phyloP scores from a whole-genome alignment of 2,888 invertebrate species.

The Sarcophaga carnaria region DNA sequence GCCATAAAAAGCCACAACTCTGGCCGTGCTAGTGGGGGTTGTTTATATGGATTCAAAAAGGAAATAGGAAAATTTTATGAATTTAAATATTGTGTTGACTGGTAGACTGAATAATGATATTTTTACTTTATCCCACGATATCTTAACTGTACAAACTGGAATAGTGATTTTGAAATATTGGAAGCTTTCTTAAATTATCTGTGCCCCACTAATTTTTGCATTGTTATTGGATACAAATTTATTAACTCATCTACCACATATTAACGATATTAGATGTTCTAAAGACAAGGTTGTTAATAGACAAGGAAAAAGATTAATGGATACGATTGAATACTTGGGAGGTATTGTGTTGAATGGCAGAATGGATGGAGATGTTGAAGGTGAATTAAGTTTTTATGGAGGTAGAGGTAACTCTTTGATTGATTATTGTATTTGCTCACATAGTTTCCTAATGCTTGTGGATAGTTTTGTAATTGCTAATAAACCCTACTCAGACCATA shows the following conservation, averaged over 20 bases:
- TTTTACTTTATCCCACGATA: not conserved
- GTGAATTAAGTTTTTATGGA: constrained; percentile 32
- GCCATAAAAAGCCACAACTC: too few relatives aligned
- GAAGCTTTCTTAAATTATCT: constrained; percentile 7
- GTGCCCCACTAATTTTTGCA: constrained; percentile 2
- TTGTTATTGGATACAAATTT: constrained; percentile 33
- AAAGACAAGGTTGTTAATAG: constrained; percentile 10
- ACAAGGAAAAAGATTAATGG: constrained; percentile 1
- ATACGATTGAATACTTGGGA: constrained; percentile 9
- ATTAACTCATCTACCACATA: not conserved
- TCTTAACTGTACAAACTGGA: not conserved
- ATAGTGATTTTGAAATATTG: not conserved
- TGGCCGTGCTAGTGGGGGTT: too few relatives aligned
- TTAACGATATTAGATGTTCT: not conserved
- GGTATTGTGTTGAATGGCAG: constrained; percentile 3
- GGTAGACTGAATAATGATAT: too few relatives aligned
- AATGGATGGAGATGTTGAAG: not conserved
- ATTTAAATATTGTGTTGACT: too few relatives aligned
- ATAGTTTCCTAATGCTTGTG: not conserved
- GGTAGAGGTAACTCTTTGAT: constrained; percentile 16
- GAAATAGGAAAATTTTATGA: too few relatives aligned
- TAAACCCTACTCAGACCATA: constrained; percentile 31
- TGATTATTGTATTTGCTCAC: not conserved
- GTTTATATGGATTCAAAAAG: too few relatives aligned
- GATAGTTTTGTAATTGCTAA: not conserved